phyloP scores from a whole-genome alignment of 2,888 invertebrate genomes.

The Keiferia lycopersicella region DNA sequence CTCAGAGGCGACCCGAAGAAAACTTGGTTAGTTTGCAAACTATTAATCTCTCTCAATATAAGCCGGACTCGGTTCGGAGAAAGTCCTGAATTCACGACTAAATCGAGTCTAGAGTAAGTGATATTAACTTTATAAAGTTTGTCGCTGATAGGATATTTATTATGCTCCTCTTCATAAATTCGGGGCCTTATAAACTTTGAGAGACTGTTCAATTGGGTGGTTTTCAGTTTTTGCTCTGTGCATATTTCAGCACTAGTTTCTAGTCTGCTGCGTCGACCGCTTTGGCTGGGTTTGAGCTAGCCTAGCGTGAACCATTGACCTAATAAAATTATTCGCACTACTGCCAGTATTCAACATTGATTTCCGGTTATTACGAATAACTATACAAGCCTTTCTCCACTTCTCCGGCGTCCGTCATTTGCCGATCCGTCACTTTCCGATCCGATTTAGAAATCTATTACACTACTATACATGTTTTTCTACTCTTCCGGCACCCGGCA shows the following conservation, averaged over 20 bases:
- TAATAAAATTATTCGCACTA: not conserved
- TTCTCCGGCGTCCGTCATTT: too few relatives aligned
- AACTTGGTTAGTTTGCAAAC: conserved; percentile 45
- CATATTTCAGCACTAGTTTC: not conserved
- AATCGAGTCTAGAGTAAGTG: conserved; percentile 35
- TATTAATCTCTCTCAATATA: conserved; percentile 47
- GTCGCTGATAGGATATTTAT: conserved; percentile 20
- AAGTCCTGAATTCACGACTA: conserved; percentile 36
- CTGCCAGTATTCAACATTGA: not conserved
- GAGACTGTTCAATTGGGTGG: not conserved
- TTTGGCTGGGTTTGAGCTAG: not conserved
- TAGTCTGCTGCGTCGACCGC: not conserved
- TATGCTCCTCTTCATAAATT: not conserved
- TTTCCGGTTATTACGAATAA: too few relatives aligned
- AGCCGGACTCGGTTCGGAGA: conserved; percentile 40
- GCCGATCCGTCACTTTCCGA: too few relatives aligned
- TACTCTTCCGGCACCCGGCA: too few relatives aligned
- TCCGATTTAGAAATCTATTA: too few relatives aligned
- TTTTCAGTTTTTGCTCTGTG: not conserved
- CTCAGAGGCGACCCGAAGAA: conserved; percentile 30
- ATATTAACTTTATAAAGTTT: conserved; percentile 33
- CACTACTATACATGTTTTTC: too few relatives aligned
- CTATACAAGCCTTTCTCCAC: too few relatives aligned
- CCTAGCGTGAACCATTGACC: not conserved
- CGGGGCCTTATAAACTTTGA: conserved; percentile 6